Base-by-base conservation (phyloP, 2,888 invertebrate genomes). In the Fragum whitleyi region DNA sequence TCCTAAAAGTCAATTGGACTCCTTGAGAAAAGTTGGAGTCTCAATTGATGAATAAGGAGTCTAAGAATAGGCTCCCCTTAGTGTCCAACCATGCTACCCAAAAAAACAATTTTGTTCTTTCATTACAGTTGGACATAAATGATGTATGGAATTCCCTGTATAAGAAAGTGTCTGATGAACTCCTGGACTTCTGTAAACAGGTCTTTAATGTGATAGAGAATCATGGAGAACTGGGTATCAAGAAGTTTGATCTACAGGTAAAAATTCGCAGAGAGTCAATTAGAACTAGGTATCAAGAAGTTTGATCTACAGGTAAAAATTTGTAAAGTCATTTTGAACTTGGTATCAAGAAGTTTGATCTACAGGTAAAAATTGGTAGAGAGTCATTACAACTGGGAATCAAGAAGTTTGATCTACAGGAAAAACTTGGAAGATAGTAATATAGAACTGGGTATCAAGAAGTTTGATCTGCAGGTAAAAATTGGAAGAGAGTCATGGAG, bases 341-440 rank as follows among this genome's bases (percentile, higher is more conserved):
- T 29, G 89, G 89, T 14, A 74, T 81, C 16, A 81, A 80, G n/a
- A 47, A 51, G 47, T 62, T 47, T 53, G 78, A 88, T 26, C 59
- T 89, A 19, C 74, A 87, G 87, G 89, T 89, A 51, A 21, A n/a
- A n/a, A n/a, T n/a, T n/a, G n/a, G n/a, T n/a, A 32, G 77, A 85
- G 23, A 47, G n/a, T n/a, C 62, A 67, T 78, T 77, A 1, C 83
- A 82, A 19, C 61, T 86, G 39, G 89, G 89, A 9, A 74, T 81
- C 16, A 81, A 80, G n/a, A 47, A 51, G 47, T 62, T 47, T 53
- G 78, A 88, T 26, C 59, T 89, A 19, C 74, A 87, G 87, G 89
- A 88, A 51, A 21, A n/a, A n/a, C n/a, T n/a, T n/a, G n/a, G n/a
- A n/a, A 32, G 77, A n/a, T n/a, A 47, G n/a, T n/a, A 57, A 67